A percentile compares a stretch with the other conserved stretches of the same genome.
Conservation (phyloP, 2,888 invertebrate species). For the Chrysotoxum bicinctum region DNA sequence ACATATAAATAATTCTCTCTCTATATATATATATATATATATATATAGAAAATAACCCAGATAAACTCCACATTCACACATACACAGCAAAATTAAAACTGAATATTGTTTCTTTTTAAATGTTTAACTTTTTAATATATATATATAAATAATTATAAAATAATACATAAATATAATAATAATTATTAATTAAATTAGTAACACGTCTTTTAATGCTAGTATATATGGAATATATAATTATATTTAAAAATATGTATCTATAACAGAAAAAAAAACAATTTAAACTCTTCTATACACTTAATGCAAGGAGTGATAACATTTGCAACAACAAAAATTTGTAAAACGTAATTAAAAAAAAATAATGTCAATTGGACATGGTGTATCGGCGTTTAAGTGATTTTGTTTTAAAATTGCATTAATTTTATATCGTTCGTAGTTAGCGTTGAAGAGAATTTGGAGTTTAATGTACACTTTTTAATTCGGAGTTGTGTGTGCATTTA, state of each 20-base stretch:
- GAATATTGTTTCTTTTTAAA: slow-evolving; percentile 73
- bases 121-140: slow-evolving; percentile 72
- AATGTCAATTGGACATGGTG: slow-evolving; percentile 24
- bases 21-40: slow-evolving; percentile 23
- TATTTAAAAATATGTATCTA: slow-evolving; percentile 56
- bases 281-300: slow-evolving; percentile 57
- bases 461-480: neutral
- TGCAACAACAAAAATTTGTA: slow-evolving; percentile 14
- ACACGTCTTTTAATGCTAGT: slow-evolving; percentile 71
- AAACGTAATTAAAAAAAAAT: neutral
- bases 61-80: slow-evolving; percentile 27
- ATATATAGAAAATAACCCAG: slow-evolving; percentile 42
- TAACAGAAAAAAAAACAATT: slow-evolving; percentile 42
- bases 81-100: slow-evolving; percentile 53
- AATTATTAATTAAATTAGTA: slow-evolving; percentile 71
- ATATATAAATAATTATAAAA: slow-evolving; percentile 73
- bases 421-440: slow-evolving; percentile 10
- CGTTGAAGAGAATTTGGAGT: neutral
- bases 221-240: slow-evolving; percentile 61
- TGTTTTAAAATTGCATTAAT: neutral
- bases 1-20: slow-evolving; percentile 34
- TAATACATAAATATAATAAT: slow-evolving; percentile 73
- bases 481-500: slow-evolving; percentile 23
- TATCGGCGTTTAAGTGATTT: slow-evolving; percentile 13
- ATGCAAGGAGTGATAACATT: slow-evolving; percentile 39